Base-by-base conservation (phyloP, 2,113 vertebrate genomes). In the Myotis davidii region DNA sequence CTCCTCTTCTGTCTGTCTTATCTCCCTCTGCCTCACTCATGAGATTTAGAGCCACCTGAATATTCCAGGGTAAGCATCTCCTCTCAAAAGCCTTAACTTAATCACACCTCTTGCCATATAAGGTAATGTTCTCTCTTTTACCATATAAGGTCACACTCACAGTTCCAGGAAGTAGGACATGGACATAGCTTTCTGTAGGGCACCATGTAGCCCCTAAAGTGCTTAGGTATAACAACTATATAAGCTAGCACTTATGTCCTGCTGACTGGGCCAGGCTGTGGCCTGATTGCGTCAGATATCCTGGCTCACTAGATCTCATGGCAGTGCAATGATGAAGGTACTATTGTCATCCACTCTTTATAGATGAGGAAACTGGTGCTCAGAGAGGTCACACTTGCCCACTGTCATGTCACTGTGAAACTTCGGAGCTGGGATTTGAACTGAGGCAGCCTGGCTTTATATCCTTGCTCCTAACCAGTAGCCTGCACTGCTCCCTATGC, bases 31-130 rank as follows among this genome's bases (percentile, higher is more conserved):
- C 18, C 29, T 93, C 64, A 14, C 65, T 83, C 45, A 67, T 23
- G 59, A 81, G 54, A 34, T 64, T 56, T 12, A 21, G 32, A 11
- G 64, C 13, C 25, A 42, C 21, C 12, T 84, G 84, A 12, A 17
- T 39, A 34, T 34, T 72, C 52, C 32, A 79, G 59, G 50, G 29
- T 54, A 67, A 70, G n/a, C 27, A 34, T 27, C 59, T 90, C 27
- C 87, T 88, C 61, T 29, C 64, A 83, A 5, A 74, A 14, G 21
- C 37, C 52, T 39, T 92, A 52, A 82, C 29, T 42, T 16, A 61
- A 56, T 61, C 25, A 34, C 10, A 69, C 56, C 50, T 84, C 59
- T 94, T 65, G 42, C 70, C 83, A 91, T 72, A 12, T 45, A 52
- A 72, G 50, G 61, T 45, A n/a, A 37, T 70, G 16, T 73, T 92